Conservation (phyloP, 2,113 vertebrate genomes). For the Hydrochoerus hydrochaeris region DNA sequence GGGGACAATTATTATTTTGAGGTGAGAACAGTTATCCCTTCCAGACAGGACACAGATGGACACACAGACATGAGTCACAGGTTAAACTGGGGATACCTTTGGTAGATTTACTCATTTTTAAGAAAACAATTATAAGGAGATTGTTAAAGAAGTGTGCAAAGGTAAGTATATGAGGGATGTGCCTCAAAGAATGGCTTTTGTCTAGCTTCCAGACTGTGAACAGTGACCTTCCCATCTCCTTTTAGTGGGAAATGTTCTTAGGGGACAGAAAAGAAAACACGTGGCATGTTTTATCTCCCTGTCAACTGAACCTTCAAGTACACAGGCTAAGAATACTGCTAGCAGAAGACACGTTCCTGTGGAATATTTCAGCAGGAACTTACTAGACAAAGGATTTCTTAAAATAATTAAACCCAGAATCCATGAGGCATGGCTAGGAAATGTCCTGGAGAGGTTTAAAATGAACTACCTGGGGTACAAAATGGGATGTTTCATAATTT, state of each 20-base stretch:
- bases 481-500: background rate
- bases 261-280: background rate
- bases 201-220: background rate
- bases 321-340: background rate
- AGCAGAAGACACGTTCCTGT: background rate
- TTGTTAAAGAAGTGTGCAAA: background rate
- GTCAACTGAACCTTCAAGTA: background rate
- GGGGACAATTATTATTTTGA: background rate
- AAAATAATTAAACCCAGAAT: slow-evolving; percentile 1
- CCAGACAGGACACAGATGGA: background rate
- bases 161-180: background rate
- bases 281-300: background rate
- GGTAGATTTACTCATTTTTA: background rate
- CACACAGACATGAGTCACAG: background rate
- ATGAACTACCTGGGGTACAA: background rate
- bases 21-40: background rate
- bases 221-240: background rate
- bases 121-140: background rate
- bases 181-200: background rate
- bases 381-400: background rate
- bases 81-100: background rate
- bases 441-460: background rate
- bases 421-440: background rate
- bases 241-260: background rate
- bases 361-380: background rate